phyloP scores from a whole-genome alignment of 2,113 vertebrate genomes.

The Phalacrocorax brasilianus region DNA sequence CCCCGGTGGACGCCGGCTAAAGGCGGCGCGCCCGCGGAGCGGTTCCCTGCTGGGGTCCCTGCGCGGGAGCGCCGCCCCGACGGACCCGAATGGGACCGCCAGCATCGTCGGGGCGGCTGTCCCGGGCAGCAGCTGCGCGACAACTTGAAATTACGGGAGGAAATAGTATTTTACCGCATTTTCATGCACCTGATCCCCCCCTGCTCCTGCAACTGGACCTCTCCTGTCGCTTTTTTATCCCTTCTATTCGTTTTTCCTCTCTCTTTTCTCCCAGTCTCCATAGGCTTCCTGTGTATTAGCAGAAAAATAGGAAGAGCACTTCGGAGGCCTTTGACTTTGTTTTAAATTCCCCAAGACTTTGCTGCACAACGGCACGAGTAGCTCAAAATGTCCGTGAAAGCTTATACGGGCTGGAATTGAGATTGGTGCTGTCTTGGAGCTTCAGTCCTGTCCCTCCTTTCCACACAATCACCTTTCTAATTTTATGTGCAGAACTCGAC shows the following conservation, averaged over 20 bases:
- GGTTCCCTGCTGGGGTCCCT: too few species aligned
- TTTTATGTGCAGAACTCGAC: background rate
- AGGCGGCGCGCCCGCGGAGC: too few species aligned
- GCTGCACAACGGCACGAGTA: background rate
- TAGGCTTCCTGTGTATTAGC: background rate
- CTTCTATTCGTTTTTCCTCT: background rate
- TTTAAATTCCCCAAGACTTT: background rate
- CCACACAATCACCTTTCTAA: background rate
- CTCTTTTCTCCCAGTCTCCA: background rate
- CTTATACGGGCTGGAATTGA: background rate
- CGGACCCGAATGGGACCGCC: too few species aligned
- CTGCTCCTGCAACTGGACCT: background rate
- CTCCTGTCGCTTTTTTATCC: background rate
- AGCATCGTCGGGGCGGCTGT: background rate
- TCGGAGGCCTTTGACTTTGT: background rate
- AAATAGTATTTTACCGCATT: background rate
- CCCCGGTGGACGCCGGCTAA: too few species aligned
- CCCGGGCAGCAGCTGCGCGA: background rate
- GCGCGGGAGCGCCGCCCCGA: too few species aligned
- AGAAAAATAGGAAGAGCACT: background rate
- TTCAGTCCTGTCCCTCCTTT: background rate
- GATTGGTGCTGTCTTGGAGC: background rate
- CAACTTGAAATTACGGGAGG: background rate
- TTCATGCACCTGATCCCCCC: background rate
- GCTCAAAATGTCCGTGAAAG: background rate